These are phyloP conservation scores for Heterochromis multidens DNA, from an alignment of 2,113 vertebrate species.

Conservation along the genomic window DNA sequence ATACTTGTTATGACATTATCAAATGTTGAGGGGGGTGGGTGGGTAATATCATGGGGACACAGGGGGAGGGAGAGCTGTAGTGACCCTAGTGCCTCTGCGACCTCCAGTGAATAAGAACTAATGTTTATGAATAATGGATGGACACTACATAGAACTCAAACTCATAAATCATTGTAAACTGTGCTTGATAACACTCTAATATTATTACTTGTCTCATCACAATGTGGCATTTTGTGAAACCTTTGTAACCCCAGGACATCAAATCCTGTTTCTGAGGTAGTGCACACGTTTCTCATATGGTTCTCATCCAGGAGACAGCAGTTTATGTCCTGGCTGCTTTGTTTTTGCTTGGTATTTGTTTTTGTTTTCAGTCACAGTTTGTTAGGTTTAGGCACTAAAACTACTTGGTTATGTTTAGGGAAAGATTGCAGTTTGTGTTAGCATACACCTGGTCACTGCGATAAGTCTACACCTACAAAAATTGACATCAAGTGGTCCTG, in stretches of 20 bases:
- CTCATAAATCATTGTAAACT: not conserved
- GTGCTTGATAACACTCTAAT: not conserved
- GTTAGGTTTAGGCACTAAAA: not conserved
- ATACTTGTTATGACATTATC: no score
- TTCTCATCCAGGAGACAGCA: not conserved
- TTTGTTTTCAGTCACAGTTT: not conserved
- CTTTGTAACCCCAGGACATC: not conserved
- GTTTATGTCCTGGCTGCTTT: not conserved
- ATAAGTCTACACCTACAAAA: no score
- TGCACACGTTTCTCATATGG: not conserved
- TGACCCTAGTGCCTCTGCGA: not conserved
- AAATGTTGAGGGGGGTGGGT: no score
- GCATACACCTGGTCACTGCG: no score
- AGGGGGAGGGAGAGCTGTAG: not conserved
- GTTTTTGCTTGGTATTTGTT: not conserved
- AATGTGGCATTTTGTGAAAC: not conserved
- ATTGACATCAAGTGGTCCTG: no score
- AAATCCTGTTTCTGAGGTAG: not conserved
- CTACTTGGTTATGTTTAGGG: no score
- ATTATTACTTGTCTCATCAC: not conserved
- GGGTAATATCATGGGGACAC: no score
- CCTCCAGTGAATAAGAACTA: not conserved
- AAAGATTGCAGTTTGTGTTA: no score
- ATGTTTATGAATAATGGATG: not conserved
- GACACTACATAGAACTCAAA: not conserved